Percentiles rank a stretch among this genome's conserved stretches.
These are phyloP conservation scores for Trachelus troglodyta DNA, from an alignment of 2,888 invertebrate species.

Conservation along the genomic window DNA sequence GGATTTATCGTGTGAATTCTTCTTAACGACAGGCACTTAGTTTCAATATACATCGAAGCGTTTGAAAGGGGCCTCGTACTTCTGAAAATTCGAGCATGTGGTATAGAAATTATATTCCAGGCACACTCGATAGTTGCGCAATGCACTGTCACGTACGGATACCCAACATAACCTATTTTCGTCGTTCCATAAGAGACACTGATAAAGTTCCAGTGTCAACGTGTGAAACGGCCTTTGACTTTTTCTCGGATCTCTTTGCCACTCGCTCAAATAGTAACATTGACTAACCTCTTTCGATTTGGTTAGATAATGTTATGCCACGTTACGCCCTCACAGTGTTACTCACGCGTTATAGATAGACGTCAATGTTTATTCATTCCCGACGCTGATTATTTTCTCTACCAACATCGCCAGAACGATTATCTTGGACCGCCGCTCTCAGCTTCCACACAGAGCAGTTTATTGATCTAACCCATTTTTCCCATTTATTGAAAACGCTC, in stretches of 20 bases:
- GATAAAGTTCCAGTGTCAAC: neutral
- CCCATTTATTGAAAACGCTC: neutral
- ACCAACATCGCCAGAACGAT: neutral
- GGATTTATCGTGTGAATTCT: neutral
- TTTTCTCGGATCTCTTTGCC: neutral
- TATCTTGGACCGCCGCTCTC: slow-evolving; percentile 2
- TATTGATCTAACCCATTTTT: slow-evolving; percentile 14
- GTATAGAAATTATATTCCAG: neutral
- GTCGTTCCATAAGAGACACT: neutral
- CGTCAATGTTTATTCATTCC: slow-evolving; percentile 1
- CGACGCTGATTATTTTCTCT: slow-evolving; percentile 15
- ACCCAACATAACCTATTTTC: neutral
- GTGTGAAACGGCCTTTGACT: neutral
- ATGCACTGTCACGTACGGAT: neutral
- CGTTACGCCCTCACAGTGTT: neutral
- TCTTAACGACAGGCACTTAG: neutral
- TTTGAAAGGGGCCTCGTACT: neutral
- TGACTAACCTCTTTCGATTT: neutral
- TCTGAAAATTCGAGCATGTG: neutral
- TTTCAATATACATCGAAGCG: neutral
- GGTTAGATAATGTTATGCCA: neutral
- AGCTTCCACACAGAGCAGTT: slow-evolving; percentile 9
- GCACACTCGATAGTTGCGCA: neutral
- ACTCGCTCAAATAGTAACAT: neutral
- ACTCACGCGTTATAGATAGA: slow-evolving; percentile 3